Base-by-base conservation (phyloP, 1,140 invertebrate genomes). In the Lysiphlebus fabarum region DNA sequence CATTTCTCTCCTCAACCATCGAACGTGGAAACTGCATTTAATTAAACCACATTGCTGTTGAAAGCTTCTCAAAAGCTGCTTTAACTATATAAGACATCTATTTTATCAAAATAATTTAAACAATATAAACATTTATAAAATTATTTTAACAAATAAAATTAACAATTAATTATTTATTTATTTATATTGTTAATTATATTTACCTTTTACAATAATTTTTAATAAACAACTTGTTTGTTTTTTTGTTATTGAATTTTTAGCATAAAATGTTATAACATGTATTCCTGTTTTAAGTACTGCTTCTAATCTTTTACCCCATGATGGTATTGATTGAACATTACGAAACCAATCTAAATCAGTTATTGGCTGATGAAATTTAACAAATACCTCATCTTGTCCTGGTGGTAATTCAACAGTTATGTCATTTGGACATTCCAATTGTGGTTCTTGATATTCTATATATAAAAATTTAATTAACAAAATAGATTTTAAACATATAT, bases 271-370 rank as follows among this genome's bases (percentile, higher is more conserved):
- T 57, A 81, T 68, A 62, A 74, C 70, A 63, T 78, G 72, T 12
- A 69, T 37, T 8, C 79, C 79, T 14, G 67, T 65, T 50, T 72
- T 71, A n/a, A 81, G 72, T 56, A 71, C 78, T 36, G 77, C 76
- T 50, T 81, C 78, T 49, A 79, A 66, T 57, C 74, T 70, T 34
- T 70, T 79, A 4, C 78, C 76, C 78, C 78, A 81, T 6, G 74
- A 74, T 8, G 79, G 79, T 56, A 74, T 75, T 47, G 78, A 79
- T 50, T 67, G 68, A 50, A 81, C 79, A 62, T 81, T 77, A 34
- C 79, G 75, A 63, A 79, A 78, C 77, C 76, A 81, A 70, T 81
- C 78, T 36, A 81, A 73, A 69, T 80, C 78, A 38, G 79, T 79
- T 17, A 70, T 73, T 12, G 79, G 79, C 56, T 78, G 78, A 66